Conservation (phyloP, 2,888 invertebrate genomes). For the Stictocephala bisonia region DNA sequence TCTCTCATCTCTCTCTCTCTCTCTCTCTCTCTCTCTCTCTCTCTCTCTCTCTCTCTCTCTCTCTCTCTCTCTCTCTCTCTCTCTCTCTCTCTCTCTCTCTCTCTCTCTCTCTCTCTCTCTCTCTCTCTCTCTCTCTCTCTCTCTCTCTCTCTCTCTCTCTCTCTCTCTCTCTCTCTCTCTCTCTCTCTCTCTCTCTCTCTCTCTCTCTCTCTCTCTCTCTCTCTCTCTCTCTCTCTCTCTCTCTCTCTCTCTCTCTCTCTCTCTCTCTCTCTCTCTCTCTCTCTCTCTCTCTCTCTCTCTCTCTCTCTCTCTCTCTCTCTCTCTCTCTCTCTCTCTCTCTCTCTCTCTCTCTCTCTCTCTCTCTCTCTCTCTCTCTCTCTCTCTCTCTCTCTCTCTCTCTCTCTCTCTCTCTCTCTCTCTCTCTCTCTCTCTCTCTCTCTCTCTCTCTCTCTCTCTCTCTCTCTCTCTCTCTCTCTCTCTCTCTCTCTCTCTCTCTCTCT, state of each 20-base stretch:
- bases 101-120: not conserved
- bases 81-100: not conserved
- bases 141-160: not conserved
- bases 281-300: not conserved
- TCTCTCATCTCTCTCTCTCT: too few species aligned
- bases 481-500: not conserved
- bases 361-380: not conserved
- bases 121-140: not conserved
- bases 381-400: not conserved
- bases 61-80: too few species aligned
- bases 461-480: not conserved
- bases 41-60: too few species aligned
- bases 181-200: not conserved
- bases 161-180: not conserved
- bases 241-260: not conserved
- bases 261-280: not conserved
- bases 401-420: not conserved
- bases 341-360: not conserved
- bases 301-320: not conserved
- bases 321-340: not conserved
- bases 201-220: not conserved
- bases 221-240: not conserved
- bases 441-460: not conserved
- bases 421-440: not conserved
- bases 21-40: too few species aligned